Base-by-base conservation (phyloP, 2,888 invertebrate species). In the Zaprionus bogoriensis region DNA sequence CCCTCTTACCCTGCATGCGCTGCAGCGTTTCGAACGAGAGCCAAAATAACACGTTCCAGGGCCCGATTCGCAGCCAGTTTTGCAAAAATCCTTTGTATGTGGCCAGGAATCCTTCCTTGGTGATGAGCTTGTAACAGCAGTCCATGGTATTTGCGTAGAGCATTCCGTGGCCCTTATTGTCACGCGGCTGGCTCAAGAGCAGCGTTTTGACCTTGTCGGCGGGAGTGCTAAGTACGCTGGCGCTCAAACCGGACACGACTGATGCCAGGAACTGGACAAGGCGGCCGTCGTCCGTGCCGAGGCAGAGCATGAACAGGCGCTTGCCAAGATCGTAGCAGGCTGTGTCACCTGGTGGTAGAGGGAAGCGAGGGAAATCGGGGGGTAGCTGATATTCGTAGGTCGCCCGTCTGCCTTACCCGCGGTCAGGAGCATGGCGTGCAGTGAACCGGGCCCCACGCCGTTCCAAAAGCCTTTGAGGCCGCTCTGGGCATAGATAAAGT, bases 241-340 rank as follows among this genome's bases (percentile, higher is more conserved):
- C 67, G 0, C 51, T 51, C 22, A 65, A n/a, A 1, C 65, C 67
- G 10, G 67, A 46, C 0, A 54, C 30, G 0, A 65, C 4, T 0
- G 65, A 59, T 3, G 68, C 32, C 32, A 66, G 12, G 7, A 66
- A 46, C 30, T 68, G 68, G 2, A 68, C 14, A 1, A 51, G 0
- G 1, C 36, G 32, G 5, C 57, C 66, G 20, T 68, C 68, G 0
- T 55, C 20, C 0, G 51, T 4, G 0, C 28, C 9, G 3, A 55
- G 17, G n/a, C 5, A 1, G 0, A 9, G 4, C 0, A 67, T 55
- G 7, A 57, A 17, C 0, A 32, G 17, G 1, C 60, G 59, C 36
- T 68, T 68, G 51, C 66, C 66, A 0, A 66, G 42, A 45, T 68
- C 57, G 5, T 66, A 68, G 22, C 55, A 44, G 9, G 60, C 60